A percentile compares a stretch with the other conserved stretches of the same genome.
Conservation (phyloP, 2,113 vertebrate species). For the Zosterops borbonicus region DNA sequence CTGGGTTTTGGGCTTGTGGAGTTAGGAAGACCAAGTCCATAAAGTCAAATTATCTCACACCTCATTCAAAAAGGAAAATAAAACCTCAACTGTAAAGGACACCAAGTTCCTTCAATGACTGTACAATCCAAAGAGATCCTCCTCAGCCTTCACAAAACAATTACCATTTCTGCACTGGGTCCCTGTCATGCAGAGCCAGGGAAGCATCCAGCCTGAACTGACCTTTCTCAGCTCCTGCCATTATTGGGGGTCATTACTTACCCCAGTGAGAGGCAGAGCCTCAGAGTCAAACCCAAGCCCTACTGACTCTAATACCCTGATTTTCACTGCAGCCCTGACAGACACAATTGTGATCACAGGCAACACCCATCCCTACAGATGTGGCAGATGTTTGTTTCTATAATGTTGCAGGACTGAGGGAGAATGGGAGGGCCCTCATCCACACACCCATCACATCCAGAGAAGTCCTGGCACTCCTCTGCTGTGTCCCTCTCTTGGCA, state of each 20-base stretch:
- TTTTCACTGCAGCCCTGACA: not conserved
- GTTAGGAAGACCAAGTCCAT: not conserved
- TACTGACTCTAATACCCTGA: not conserved
- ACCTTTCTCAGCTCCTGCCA: not conserved
- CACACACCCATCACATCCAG: rapidly evolving
- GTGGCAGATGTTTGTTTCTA: not conserved
- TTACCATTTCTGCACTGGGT: not conserved
- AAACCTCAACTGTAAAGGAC: not conserved
- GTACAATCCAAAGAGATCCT: not conserved
- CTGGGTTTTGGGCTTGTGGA: not conserved
- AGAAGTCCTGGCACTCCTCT: not conserved
- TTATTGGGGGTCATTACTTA: not conserved
- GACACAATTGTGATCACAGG: not conserved
- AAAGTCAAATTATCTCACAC: not conserved
- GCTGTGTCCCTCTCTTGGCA: not conserved
- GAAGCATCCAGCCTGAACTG: not conserved
- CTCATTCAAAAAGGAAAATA: not conserved
- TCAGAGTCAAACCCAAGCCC: not conserved
- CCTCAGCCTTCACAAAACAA: not conserved
- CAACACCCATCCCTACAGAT: not conserved
- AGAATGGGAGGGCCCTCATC: not conserved
- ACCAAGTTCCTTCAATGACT: not conserved
- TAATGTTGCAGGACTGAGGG: rapidly evolving
- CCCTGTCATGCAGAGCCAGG: not conserved
- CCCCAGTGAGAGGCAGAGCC: not conserved